Percentiles rank a stretch among this genome's conserved stretches.
Evolutionary conservation across 2,888 invertebrate species (phyloP).

Genomic region (Laspeyria flexula): DNA sequence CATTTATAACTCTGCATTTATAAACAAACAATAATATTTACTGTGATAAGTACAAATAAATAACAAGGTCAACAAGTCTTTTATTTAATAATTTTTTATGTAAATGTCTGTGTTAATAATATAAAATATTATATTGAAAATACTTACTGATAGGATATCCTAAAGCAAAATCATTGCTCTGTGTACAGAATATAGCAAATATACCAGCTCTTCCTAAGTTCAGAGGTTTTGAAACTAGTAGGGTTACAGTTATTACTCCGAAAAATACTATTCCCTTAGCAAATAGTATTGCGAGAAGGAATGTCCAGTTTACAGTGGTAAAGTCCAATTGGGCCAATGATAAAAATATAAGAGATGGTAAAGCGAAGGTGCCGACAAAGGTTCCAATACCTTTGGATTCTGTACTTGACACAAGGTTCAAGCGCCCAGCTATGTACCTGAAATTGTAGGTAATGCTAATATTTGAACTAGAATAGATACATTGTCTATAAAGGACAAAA

Average conservation of each 20-base stretch:
- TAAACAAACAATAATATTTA: no score
- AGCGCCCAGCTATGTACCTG: constrained; percentile 94
- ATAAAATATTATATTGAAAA: no score
- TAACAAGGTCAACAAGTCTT: no score
- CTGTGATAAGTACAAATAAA: no score
- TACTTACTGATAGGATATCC: constrained; percentile 96
- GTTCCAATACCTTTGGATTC: constrained; percentile 96
- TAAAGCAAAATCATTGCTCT: constrained; percentile 98
- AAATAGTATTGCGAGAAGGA: constrained; percentile 93
- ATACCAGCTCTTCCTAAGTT: constrained; percentile 95
- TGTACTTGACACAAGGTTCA: constrained; percentile 92
- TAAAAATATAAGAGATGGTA: constrained; percentile 96
- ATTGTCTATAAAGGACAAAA: no score
- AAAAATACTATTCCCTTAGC: constrained; percentile 95
- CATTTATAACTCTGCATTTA: no score
- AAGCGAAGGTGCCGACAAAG: constrained; percentile 96
- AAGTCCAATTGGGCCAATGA: constrained; percentile 95
- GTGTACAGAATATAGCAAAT: constrained; percentile 97
- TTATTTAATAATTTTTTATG: no score
- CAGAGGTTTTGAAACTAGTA: constrained; percentile 92
- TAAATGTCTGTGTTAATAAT: no score
- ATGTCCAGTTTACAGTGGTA: constrained; percentile 95
- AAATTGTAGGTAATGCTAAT: constrained; percentile 35
- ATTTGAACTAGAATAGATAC: background rate
- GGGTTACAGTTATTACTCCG: constrained; percentile 90